Percentiles rank a stretch among this genome's conserved stretches.
These are phyloP conservation scores for Micromussa lordhowensis DNA, from an alignment of 92 coral and sea anemone species.

Conservation along the genomic window DNA sequence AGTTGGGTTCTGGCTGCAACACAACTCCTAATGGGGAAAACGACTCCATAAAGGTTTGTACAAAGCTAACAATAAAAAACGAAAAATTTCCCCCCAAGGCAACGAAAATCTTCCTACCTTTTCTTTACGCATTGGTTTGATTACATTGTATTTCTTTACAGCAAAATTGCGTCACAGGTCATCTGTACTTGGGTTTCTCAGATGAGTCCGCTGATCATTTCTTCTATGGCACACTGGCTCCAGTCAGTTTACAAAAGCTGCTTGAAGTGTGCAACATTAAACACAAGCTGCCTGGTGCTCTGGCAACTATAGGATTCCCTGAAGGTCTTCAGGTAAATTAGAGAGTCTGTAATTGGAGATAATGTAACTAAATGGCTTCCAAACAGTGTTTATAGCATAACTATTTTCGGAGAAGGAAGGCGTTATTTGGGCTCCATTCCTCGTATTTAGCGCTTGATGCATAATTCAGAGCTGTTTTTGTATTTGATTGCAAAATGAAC, in stretches of 20 bases:
- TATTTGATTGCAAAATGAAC: no score
- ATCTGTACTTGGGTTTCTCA: slow-evolving; percentile 83
- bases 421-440: no score
- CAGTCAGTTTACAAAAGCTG: slow-evolving; percentile 81
- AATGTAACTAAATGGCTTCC: no score
- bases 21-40: slow-evolving; percentile 16
- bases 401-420: no score
- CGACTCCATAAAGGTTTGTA: slow-evolving; percentile 19
- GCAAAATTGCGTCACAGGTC: slow-evolving; percentile 87
- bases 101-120: neutral
- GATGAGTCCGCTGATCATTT: slow-evolving; percentile 81
- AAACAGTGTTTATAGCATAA: no score
- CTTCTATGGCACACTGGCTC: slow-evolving; percentile 84
- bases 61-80: neutral
- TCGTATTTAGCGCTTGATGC: no score
- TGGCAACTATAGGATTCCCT: slow-evolving; percentile 92
- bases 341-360: neutral
- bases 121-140: neutral
- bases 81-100: neutral
- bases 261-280: slow-evolving; percentile 68
- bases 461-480: no score
- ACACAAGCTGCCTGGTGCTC: slow-evolving; percentile 74
- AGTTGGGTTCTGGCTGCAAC: slow-evolving; percentile 20
- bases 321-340: slow-evolving; percentile 85
- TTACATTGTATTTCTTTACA: slow-evolving; percentile 18